Evolutionary conservation across 2,797 vertebrate genomes (phyloP), one percentile per base, ranked within the genome.

Genomic region (Siniperca scherzeri): DNA sequence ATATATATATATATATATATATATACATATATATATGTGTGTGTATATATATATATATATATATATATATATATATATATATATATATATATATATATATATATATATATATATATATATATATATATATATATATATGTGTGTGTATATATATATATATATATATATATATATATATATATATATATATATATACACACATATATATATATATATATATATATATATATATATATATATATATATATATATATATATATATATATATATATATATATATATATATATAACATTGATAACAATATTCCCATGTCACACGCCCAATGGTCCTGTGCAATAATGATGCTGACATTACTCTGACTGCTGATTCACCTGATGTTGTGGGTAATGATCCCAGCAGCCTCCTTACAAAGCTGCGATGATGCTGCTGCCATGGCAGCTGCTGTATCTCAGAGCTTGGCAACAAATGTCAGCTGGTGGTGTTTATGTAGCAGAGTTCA

Each of bases 401-500:
- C 70, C 53, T 74, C 22, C 56, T 40, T 13, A 66, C 22, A 50
- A 33, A 78, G 22, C 10, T 74, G 21, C 14, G 19, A 17, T 57
- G 44, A 53, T 50, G 61, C 52, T 27, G 38, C 42, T 40, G 72
- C 62, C 11, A 65, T 33, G 33, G 71, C 62, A 62, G 27, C 73
- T 73, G n/a, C 68, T 50, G 50, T 2, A 65, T 46, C 30, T 86
- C 74, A 74, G 85, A 81, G 74, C 81, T 75, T 8, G 44, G 62
- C 13, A 79, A 60, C 72, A 75, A 85, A 87, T 86, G 46, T 84
- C 78, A 75, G 69, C 61, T 22, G n/a, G 13, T 59, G 64, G 76
- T 79, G 68, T 82, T 79, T 79, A 68, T 77, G 40, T 12, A 22
- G 40, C 30, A 56, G 70, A 69, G 66, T 61, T 82, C 57, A 80